Evolutionary conservation across 2,888 invertebrate genomes (phyloP).

Genomic region (Pediacus dermestoides): DNA sequence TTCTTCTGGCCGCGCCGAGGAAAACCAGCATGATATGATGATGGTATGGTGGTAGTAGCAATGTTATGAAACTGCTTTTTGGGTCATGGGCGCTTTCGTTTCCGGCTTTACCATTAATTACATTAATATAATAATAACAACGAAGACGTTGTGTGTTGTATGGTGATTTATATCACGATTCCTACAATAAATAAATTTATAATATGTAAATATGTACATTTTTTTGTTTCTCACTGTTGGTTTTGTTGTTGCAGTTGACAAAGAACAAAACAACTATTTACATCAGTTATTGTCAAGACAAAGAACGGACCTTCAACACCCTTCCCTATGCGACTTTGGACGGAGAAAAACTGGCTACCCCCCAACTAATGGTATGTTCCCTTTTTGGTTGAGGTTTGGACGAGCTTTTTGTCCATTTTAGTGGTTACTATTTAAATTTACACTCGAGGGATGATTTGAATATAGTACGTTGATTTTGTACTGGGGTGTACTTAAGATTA

Average conservation of each 20-base stretch:
- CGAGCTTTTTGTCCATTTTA: too few relatives aligned
- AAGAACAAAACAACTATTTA: conserved; percentile 60
- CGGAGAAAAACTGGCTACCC: conserved; percentile 64
- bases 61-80: conserved; percentile 24
- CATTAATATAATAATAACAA: conserved; percentile 12
- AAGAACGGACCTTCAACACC: conserved; percentile 39
- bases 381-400: too few relatives aligned
- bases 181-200: conserved; percentile 14
- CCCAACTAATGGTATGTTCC: conserved; percentile 57
- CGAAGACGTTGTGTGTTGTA: conserved; percentile 17
- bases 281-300: conserved; percentile 44
- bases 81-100: conserved; percentile 28
- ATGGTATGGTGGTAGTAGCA: too few relatives aligned
- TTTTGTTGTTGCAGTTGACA: conserved; percentile 59
- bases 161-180: conserved; percentile 13
- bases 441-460: too few relatives aligned
- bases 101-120: too few relatives aligned
- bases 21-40: too few relatives aligned
- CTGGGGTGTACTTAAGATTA: too few relatives aligned
- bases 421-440: too few relatives aligned
- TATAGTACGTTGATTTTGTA: too few relatives aligned
- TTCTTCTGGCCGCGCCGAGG: too few relatives aligned
- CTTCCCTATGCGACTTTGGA: conserved; percentile 39
- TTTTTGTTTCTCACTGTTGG: too few relatives aligned
- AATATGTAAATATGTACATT: conserved; percentile 6